Percentiles rank a stretch among this genome's conserved stretches.
Conservation (phyloP, 1,140 invertebrate genomes). For the Micrasema minimum region DNA sequence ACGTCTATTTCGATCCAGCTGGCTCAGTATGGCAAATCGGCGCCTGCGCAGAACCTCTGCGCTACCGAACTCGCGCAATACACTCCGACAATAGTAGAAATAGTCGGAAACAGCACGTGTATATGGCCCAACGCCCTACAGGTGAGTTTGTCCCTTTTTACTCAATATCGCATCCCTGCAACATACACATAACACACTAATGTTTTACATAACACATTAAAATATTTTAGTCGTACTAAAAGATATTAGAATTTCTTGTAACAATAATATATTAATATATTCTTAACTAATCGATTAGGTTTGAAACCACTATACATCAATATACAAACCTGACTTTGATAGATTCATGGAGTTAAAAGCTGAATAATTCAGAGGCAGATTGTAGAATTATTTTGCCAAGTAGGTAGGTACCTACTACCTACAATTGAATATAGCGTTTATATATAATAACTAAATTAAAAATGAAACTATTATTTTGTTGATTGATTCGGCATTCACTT, state of each 20-base stretch:
- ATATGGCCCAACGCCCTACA: slow-evolving; percentile 67
- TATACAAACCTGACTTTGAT: too few species aligned
- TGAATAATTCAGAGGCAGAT: too few species aligned
- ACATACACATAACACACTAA: slow-evolving; percentile 1
- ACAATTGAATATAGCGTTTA: too few species aligned
- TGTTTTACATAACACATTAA: not conserved
- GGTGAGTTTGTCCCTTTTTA: slow-evolving; percentile 58
- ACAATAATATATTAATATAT: not conserved
- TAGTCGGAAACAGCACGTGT: slow-evolving; percentile 63
- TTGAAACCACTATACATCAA: too few species aligned
- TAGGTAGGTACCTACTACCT: too few species aligned
- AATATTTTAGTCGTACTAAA: not conserved
- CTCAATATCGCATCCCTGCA: slow-evolving; percentile 20
- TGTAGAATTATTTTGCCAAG: too few species aligned
- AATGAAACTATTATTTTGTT: too few species aligned
- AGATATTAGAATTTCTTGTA: not conserved
- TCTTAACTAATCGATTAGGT: too few species aligned
- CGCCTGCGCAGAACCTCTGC: slow-evolving; percentile 63
- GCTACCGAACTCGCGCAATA: slow-evolving; percentile 82
- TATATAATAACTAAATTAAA: too few species aligned
- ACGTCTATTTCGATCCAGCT: slow-evolving; percentile 89
- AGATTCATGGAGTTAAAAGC: too few species aligned
- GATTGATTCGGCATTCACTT: too few species aligned
- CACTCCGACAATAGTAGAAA: slow-evolving; percentile 64
- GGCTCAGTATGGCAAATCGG: slow-evolving; percentile 68